Conservation (phyloP, 2,888 invertebrate genomes). For the Gandaritis pyraliata region DNA sequence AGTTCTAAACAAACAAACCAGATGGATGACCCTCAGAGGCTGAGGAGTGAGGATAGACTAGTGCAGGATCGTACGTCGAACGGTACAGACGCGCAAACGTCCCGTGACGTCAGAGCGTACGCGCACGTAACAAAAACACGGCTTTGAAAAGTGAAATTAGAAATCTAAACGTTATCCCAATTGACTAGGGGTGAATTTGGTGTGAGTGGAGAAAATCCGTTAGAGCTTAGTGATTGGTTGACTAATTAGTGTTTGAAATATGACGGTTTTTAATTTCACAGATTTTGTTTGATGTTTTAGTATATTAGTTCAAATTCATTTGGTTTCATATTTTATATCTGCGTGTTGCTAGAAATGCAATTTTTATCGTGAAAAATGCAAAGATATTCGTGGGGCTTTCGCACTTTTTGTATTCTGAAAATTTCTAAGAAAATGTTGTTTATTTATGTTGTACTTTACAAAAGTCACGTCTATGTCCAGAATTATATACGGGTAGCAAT, state of each 20-base stretch:
- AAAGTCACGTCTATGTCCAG: no score
- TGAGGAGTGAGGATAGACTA: conserved; percentile 32
- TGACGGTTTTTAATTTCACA: conserved; percentile 52
- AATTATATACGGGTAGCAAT: background rate
- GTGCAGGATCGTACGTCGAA: conserved; percentile 52
- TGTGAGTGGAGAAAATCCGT: conserved; percentile 19
- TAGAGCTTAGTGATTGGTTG: conserved; percentile 44
- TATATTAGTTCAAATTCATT: background rate
- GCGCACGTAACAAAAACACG: conserved; percentile 5
- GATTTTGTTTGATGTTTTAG: conserved; percentile 27
- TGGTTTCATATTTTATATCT: background rate
- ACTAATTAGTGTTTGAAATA: conserved; percentile 46
- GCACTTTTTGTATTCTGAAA: no score
- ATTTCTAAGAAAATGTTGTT: no score
- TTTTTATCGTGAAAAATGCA: background rate
- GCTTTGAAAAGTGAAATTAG: conserved; percentile 26
- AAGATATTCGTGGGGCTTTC: no score
- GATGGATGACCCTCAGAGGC: conserved; percentile 49
- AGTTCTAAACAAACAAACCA: conserved; percentile 46
- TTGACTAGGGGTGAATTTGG: conserved; percentile 7
- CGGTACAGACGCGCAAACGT: conserved; percentile 47
- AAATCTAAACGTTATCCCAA: conserved; percentile 29
- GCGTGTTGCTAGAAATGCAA: background rate
- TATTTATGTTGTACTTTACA: no score
- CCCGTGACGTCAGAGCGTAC: conserved; percentile 43